Percentiles rank a stretch among this genome's conserved stretches.
phyloP scores from a whole-genome alignment of 2,797 vertebrate genomes.

The Pitangus sulphuratus region DNA sequence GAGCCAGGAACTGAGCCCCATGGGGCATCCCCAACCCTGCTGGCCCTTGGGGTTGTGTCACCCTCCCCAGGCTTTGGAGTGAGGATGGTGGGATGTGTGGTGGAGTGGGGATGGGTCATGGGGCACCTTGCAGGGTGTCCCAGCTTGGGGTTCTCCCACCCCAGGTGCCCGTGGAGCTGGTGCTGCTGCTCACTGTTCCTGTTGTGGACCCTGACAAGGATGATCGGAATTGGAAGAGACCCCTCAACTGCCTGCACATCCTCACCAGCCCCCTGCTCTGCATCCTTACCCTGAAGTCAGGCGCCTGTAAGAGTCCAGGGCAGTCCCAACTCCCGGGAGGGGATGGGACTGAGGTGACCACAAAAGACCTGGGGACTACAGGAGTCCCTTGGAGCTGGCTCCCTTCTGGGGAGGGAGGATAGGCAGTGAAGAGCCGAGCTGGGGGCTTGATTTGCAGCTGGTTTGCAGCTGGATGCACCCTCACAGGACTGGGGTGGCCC shows the following conservation, averaged over 20 bases:
- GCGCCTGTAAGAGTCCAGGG: conserved; percentile 82
- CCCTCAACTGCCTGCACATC: conserved; percentile 93
- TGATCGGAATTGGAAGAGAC: conserved; percentile 93
- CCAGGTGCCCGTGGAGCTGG: conserved; percentile 87
- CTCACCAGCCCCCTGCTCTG: conserved; percentile 85
- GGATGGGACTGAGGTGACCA: not conserved
- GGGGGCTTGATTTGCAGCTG: not conserved
- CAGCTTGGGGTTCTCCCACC: not conserved
- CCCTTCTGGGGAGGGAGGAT: not conserved
- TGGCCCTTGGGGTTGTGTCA: not conserved
- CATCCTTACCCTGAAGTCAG: conserved; percentile 86
- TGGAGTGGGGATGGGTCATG: accelerated
- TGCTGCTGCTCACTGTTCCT: conserved; percentile 89
- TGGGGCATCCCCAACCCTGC: not conserved
- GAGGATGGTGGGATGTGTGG: not conserved
- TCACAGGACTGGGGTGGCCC: not conserved
- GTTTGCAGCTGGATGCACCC: not conserved
- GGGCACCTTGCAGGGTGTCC: not conserved
- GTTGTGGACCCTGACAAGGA: conserved; percentile 92
- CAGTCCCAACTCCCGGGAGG: not conserved
- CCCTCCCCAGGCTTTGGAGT: not conserved
- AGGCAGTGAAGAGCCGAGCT: not conserved
- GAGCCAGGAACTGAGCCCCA: accelerated
- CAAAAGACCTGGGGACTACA: not conserved
- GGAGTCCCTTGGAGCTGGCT: not conserved